These are phyloP conservation scores for Drosophila rufa DNA, from an alignment of 1,140 invertebrate species.

Conservation along the genomic window DNA sequence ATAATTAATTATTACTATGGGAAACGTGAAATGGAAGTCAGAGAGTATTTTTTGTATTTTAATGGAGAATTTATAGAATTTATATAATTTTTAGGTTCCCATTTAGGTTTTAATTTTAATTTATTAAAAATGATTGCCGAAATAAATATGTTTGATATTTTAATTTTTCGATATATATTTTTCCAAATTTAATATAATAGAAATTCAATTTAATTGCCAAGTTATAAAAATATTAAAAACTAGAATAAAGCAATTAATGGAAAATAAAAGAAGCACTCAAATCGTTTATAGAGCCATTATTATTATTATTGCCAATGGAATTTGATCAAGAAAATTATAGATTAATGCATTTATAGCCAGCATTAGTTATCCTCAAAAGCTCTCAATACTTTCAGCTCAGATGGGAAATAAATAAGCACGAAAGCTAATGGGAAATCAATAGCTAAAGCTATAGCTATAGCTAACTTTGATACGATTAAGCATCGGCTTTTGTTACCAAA, in stretches of 20 bases:
- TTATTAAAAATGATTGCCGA: too few species aligned
- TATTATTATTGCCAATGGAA: not conserved
- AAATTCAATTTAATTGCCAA: not conserved
- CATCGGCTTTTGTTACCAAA: conserved; percentile 28
- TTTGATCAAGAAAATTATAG: not conserved
- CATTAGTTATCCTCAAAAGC: not conserved
- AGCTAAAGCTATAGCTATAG: not conserved
- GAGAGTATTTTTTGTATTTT: too few species aligned
- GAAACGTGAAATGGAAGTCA: not conserved
- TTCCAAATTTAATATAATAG: too few species aligned
- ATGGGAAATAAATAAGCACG: not conserved
- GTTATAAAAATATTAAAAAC: not conserved
- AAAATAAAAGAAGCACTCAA: not conserved
- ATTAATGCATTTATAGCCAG: conserved; percentile 1
- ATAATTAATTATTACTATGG: not conserved
- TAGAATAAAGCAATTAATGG: not conserved
- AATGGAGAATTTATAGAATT: too few species aligned
- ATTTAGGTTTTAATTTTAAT: too few species aligned
- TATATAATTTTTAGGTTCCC: too few species aligned
- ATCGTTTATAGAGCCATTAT: conserved; percentile 3
- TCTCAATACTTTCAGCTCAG: not conserved
- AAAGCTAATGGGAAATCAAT: conserved; percentile 14
- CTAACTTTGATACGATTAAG: conserved; percentile 12
- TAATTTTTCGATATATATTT: too few species aligned
- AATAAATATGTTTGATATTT: too few species aligned